Conservation (phyloP, 2,797 vertebrate genomes). For the Steatocranus sp. region DNA sequence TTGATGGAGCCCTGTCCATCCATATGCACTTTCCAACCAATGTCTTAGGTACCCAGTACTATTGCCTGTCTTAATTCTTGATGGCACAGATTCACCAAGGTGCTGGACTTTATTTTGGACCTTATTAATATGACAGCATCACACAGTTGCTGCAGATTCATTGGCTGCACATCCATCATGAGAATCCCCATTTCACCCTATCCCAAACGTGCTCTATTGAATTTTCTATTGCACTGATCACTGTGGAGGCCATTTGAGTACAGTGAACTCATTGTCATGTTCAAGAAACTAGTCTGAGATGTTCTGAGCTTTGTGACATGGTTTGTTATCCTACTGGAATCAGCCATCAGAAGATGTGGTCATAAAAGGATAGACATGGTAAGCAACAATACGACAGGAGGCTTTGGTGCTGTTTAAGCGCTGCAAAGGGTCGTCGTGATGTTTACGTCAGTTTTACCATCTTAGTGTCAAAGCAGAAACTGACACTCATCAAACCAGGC, state of each 20-base stretch:
- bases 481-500: not conserved
- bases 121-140: not conserved
- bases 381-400: not conserved
- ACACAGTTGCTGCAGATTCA: not conserved
- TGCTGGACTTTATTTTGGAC: not conserved
- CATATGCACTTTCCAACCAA: not conserved
- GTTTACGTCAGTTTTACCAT: not conserved
- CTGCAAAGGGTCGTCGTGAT: not conserved
- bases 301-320: not conserved
- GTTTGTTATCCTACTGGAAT: not conserved
- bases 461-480: not conserved
- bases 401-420: not conserved
- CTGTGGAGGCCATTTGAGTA: not conserved
- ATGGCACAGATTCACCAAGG: not conserved
- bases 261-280: not conserved
- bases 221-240: not conserved
- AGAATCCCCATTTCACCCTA: not conserved
- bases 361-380: not conserved
- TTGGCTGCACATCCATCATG: not conserved
- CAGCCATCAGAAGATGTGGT: not conserved
- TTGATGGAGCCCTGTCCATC: not conserved
- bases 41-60: not conserved
- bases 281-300: not conserved
- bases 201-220: not conserved
- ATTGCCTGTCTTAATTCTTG: not conserved